Conservation (phyloP, 1,140 invertebrate species). For the Drosophila seguyi region DNA sequence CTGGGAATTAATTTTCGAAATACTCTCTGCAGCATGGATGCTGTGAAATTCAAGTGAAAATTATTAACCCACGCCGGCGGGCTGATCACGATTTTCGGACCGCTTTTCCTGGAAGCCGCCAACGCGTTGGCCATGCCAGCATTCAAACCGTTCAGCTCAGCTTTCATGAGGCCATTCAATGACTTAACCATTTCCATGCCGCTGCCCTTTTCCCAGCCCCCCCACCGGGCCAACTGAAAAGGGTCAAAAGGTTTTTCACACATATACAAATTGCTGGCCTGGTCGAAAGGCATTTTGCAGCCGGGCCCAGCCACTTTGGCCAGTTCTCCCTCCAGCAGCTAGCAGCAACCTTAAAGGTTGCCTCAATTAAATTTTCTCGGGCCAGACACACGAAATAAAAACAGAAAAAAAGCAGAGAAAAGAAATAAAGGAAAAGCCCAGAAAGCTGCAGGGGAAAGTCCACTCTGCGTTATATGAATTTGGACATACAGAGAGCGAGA, state of each 20-base stretch:
- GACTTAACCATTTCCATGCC: constrained; percentile 69
- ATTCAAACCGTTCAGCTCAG: constrained; percentile 58
- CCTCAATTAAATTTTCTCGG: constrained; percentile 74
- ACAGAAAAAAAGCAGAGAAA: not conserved
- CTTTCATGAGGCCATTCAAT: constrained; percentile 76
- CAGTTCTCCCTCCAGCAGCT: constrained; percentile 10
- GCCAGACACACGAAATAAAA: constrained; percentile 42
- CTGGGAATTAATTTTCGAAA: constrained; percentile 49
- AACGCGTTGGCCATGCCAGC: constrained; percentile 27
- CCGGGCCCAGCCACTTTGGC: constrained; percentile 41
- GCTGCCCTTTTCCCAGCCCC: constrained; percentile 53
- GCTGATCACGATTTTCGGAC: constrained; percentile 28
- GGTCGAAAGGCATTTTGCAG: constrained; percentile 64
- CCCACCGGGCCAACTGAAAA: constrained; percentile 25
- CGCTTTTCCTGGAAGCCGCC: constrained; percentile 34
- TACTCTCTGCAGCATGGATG: not conserved
- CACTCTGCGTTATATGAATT: constrained; percentile 36
- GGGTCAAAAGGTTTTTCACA: constrained; percentile 50
- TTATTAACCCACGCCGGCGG: constrained; percentile 3
- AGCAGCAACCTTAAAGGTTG: constrained; percentile 68
- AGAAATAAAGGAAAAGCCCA: constrained; percentile 5
- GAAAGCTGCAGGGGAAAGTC: constrained; percentile 29
- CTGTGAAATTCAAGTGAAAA: constrained; percentile 13
- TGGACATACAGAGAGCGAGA: constrained; percentile 3
- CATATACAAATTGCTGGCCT: constrained; percentile 73